Evolutionary conservation across 53 echinoderm and acorn worm species (phyloP).

Genomic region (Patiria pectinifera): DNA sequence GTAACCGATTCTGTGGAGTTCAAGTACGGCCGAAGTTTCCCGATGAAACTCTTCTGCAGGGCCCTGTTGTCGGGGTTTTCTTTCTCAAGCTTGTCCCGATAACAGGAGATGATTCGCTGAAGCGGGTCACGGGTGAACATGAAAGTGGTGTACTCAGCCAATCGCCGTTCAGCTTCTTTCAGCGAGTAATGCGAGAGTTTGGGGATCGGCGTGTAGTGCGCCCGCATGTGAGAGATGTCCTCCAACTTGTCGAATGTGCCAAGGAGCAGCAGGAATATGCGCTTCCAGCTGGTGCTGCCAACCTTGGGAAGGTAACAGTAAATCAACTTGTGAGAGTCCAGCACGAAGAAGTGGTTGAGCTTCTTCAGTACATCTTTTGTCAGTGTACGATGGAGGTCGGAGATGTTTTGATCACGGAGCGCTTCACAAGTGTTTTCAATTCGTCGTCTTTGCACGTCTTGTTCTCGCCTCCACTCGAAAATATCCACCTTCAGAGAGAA

Average conservation of each 20-base stretch:
- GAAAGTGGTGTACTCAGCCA: constrained; percentile 60
- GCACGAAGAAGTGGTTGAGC: constrained; percentile 55
- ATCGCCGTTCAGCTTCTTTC: constrained; percentile 38
- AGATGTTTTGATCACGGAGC: not conserved
- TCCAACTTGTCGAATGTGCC: constrained; percentile 39
- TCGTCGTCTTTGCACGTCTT: not conserved
- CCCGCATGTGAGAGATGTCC: constrained; percentile 33
- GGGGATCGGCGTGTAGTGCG: constrained; percentile 57
- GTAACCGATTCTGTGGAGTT: not conserved
- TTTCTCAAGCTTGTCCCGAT: constrained; percentile 65
- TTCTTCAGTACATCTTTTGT: not conserved
- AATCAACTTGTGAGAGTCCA: constrained; percentile 70
- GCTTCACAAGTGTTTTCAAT: not conserved
- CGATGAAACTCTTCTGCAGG: constrained; percentile 44
- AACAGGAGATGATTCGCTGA: constrained; percentile 67
- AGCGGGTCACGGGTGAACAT: constrained; percentile 64
- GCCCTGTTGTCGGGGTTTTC: constrained; percentile 33
- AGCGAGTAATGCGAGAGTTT: constrained; percentile 46
- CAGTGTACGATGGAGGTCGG: not conserved
- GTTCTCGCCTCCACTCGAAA: not conserved
- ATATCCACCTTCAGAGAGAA: not conserved
- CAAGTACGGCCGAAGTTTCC: constrained; percentile 48
- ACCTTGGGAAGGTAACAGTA: constrained; percentile 87
- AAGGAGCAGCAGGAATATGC: constrained; percentile 72
- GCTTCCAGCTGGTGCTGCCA: constrained; percentile 84